phyloP scores from a whole-genome alignment of 1,140 invertebrate species.

The Pogonognathellus flavescens region DNA sequence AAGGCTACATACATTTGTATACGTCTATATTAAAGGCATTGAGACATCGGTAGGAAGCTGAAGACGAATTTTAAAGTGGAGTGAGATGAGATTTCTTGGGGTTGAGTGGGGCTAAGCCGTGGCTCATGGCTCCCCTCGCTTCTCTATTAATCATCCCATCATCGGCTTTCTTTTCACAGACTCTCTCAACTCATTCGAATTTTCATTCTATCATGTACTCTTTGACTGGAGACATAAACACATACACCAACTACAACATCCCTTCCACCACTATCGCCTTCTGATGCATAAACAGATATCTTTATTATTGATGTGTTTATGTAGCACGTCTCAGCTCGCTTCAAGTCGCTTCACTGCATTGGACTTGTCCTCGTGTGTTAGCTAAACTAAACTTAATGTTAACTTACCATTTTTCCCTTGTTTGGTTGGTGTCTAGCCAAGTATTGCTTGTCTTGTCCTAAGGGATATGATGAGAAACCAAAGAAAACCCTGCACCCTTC shows the following conservation, averaged over 20 bases:
- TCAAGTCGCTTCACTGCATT: not conserved
- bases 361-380: not conserved
- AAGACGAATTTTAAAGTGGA: not conserved
- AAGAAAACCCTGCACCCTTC: not conserved
- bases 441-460: not conserved
- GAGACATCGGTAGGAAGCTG: slow-evolving; percentile 16
- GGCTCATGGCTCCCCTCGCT: slow-evolving; percentile 44
- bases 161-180: slow-evolving; percentile 38
- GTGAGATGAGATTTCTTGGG: slow-evolving; percentile 41
- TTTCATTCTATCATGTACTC: slow-evolving; percentile 39
- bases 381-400: not conserved
- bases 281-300: slow-evolving; percentile 40
- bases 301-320: slow-evolving; percentile 51
- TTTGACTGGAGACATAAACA: slow-evolving; percentile 46
- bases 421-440: not conserved
- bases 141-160: slow-evolving; percentile 48
- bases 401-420: not conserved
- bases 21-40: not conserved
- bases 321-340: slow-evolving; percentile 36
- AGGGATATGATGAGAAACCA: not conserved
- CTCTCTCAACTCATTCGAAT: slow-evolving; percentile 25
- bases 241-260: slow-evolving; percentile 33
- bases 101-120: slow-evolving; percentile 43
- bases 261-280: slow-evolving; percentile 5
- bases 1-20: not conserved